Percentiles rank a stretch among this genome's conserved stretches.
phyloP scores from a whole-genome alignment of 1,140 invertebrate genomes.

The Carposina sasakii region DNA sequence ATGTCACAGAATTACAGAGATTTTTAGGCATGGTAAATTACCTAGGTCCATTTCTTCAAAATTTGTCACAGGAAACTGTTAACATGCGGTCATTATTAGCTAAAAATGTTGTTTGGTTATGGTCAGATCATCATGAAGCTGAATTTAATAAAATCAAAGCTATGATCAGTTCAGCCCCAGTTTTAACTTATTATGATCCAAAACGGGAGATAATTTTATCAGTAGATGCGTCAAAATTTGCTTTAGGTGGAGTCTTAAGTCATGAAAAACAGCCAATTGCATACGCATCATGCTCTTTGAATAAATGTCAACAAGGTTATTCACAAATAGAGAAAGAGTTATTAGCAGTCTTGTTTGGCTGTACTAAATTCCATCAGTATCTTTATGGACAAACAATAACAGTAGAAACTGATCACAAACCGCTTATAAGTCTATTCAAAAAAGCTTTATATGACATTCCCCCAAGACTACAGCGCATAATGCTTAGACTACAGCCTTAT shows the following conservation, averaged over 20 bases:
- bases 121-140: neutral
- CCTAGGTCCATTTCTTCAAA: neutral
- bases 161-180: slow-evolving; percentile 1
- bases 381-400: slow-evolving; percentile 10
- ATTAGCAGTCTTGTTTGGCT: slow-evolving; percentile 10
- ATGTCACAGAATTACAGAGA: neutral
- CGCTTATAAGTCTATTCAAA: slow-evolving; percentile 7
- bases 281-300: slow-evolving; percentile 1
- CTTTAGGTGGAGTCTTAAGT: neutral
- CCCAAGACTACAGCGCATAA: slow-evolving; percentile 6
- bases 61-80: neutral
- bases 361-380: slow-evolving; percentile 13
- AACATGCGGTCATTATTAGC: neutral
- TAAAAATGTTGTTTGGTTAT: neutral
- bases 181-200: slow-evolving; percentile 10
- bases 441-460: neutral
- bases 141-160: slow-evolving; percentile 5
- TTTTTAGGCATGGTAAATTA: slow-evolving; percentile 3
- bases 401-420: slow-evolving; percentile 11
- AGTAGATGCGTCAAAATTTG: neutral
- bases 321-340: slow-evolving; percentile 8
- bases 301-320: neutral
- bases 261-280: neutral
- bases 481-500: slow-evolving; percentile 8
- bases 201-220: slow-evolving; percentile 5